Evolutionary conservation across 1,140 invertebrate species (phyloP), one percentile per base, ranked within the genome.

Genomic region (Epicauta chinensis): DNA sequence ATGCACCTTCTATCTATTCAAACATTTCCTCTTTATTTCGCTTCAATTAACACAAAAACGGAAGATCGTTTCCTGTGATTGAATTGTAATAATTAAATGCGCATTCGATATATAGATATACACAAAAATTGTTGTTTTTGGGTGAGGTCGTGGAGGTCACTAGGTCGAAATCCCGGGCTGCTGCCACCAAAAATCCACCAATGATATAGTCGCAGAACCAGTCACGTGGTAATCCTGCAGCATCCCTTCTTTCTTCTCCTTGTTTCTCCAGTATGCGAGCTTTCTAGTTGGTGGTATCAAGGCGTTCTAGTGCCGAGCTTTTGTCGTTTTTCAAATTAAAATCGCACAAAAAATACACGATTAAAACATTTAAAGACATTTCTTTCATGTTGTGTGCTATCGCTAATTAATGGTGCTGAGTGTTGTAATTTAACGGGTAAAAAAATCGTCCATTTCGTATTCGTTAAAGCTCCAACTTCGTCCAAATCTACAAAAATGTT

Each of bases 111-210:
- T n/a, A n/a, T n/a, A n/a, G n/a, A n/a, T n/a, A n/a, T n/a, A n/a
- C n/a, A n/a, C n/a, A n/a, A n/a, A n/a, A n/a, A n/a, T 31, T 39
- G 36, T 40, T 30, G 37, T 29, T 49, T 49, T 61, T 58, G 58
- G 62, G 63, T 55, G 66, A 66, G 62, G 65, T 67, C 61, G 62
- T 58, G 53, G 63, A 60, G 67, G 65, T 71, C 56, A 71, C 62
- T 71, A 60, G 69, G 69, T 70, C 69, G 66, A 63, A 62, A 66
- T 68, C 69, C 69, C 66, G 69, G 69, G 67, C 58, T 43, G 57
- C 57, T 54, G 51, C 51, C 40, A 43, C 30, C 23, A 23, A 44
- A 31, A 44, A 51, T 31, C 41, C 44, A 53, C 65, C 65, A 68
- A 67, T 66, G 34, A 39, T 32, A 44, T 51, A 15, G 30, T 53